Percentiles rank a stretch among this genome's conserved stretches.
Evolutionary conservation across 2,113 vertebrate genomes (phyloP).

Genomic region (Pangasianodon gigas): DNA sequence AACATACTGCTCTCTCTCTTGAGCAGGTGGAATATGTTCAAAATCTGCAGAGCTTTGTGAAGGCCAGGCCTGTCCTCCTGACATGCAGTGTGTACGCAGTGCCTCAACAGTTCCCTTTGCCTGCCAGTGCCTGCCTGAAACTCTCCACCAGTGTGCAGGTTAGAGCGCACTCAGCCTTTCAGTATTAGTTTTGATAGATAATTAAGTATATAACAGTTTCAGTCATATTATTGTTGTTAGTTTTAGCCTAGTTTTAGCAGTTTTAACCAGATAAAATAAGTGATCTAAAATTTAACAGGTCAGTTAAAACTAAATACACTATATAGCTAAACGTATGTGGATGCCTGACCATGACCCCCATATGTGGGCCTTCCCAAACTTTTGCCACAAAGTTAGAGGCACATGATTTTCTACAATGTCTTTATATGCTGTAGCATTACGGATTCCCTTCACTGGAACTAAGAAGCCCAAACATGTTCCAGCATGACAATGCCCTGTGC

Average conservation of each 20-base stretch:
- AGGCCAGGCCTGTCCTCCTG: constrained; percentile 87
- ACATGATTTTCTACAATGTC: background rate
- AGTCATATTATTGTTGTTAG: background rate
- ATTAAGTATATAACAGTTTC: background rate
- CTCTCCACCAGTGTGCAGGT: constrained; percentile 91
- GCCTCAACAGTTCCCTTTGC: constrained; percentile 85
- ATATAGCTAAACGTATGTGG: background rate
- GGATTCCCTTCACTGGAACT: background rate
- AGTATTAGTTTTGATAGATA: background rate
- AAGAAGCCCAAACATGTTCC: background rate
- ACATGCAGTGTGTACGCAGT: constrained; percentile 93
- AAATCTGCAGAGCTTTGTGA: constrained; percentile 83
- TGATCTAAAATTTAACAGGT: background rate
- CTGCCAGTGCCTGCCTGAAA: constrained; percentile 91
- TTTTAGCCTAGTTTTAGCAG: background rate
- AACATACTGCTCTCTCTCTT: background rate
- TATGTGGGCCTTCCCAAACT: background rate
- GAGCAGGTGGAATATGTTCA: constrained; percentile 83
- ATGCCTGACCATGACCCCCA: background rate
- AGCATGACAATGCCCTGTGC: background rate
- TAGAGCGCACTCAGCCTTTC: constrained; percentile 6
- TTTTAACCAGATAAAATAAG: background rate
- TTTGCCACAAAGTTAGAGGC: background rate
- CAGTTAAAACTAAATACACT: background rate
- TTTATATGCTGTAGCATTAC: background rate